Evolutionary conservation across 2,888 invertebrate genomes (phyloP).

Genomic region (Chrysina gloriosa): DNA sequence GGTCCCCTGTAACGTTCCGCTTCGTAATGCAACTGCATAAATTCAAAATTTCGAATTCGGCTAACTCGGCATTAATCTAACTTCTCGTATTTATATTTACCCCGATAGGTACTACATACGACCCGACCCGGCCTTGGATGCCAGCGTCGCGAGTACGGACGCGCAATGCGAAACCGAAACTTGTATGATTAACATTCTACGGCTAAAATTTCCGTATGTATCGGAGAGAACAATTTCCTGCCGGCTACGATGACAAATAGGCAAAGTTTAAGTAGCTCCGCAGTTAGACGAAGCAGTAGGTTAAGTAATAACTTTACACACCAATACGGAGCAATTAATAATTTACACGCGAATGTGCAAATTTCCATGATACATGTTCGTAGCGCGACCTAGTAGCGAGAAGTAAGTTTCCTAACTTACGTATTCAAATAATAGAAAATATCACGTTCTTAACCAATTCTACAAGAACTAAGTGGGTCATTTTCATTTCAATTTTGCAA

Average conservation of each 20-base stretch:
- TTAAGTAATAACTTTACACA: constrained; percentile 44
- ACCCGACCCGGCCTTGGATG: neutral
- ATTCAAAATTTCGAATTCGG: neutral
- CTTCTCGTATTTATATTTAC: constrained; percentile 11
- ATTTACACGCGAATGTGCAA: constrained; percentile 20
- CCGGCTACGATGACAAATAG: constrained; percentile 42
- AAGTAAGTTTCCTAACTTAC: no score
- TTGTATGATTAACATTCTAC: constrained; percentile 42
- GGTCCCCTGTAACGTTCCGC: neutral
- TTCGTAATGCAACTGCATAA: no score
- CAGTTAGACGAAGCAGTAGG: constrained; percentile 37
- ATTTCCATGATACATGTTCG: no score
- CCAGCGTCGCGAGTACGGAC: neutral
- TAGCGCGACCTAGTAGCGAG: no score
- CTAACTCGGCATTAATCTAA: constrained; percentile 3
- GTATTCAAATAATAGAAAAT: no score
- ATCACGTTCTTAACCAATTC: no score
- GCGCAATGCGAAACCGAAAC: constrained; percentile 32
- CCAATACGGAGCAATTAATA: constrained; percentile 42
- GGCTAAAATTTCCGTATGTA: constrained; percentile 24
- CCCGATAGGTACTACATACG: neutral
- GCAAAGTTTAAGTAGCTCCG: constrained; percentile 44
- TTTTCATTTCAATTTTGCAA: no score
- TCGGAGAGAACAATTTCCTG: constrained; percentile 40
- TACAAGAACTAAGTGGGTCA: no score